Evolutionary conservation across 2,797 vertebrate genomes (phyloP).

Genomic region (Chaetodon trifasciatus): DNA sequence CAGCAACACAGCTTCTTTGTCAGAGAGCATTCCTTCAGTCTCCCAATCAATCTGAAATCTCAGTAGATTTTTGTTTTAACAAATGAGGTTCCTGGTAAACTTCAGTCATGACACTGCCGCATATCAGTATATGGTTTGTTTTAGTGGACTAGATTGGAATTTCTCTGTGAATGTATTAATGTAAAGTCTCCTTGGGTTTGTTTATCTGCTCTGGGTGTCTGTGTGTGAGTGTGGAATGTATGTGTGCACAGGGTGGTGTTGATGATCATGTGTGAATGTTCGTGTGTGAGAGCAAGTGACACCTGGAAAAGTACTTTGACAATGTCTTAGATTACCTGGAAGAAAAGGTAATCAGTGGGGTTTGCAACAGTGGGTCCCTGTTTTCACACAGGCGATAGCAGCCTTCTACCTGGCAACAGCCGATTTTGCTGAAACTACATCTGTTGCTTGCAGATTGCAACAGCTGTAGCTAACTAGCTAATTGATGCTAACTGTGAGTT

Average conservation of each 20-base stretch:
- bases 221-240: conserved; percentile 49
- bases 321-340: background rate
- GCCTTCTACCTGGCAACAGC: no score
- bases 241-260: conserved; percentile 31
- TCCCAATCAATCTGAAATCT: conserved; percentile 57
- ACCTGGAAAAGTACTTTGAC: conserved; percentile 2
- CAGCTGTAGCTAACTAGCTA: no score
- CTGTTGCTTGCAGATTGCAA: no score
- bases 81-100: conserved; percentile 39
- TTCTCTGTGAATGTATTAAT: conserved; percentile 61
- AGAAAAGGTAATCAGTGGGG: background rate
- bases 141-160: conserved; percentile 56
- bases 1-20: conserved; percentile 42
- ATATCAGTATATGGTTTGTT: conserved; percentile 46
- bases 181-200: conserved; percentile 62
- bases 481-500: no score
- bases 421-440: no score
- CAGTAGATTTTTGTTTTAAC: conserved; percentile 13
- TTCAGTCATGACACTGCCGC: conserved; percentile 29
- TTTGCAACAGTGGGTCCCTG: no score
- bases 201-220: conserved; percentile 59
- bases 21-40: conserved; percentile 36
- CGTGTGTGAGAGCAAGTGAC: conserved; percentile 23
- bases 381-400: no score
- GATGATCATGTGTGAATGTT: background rate